phyloP scores from a whole-genome alignment of 2,113 vertebrate genomes.

The Lathamus discolor region DNA sequence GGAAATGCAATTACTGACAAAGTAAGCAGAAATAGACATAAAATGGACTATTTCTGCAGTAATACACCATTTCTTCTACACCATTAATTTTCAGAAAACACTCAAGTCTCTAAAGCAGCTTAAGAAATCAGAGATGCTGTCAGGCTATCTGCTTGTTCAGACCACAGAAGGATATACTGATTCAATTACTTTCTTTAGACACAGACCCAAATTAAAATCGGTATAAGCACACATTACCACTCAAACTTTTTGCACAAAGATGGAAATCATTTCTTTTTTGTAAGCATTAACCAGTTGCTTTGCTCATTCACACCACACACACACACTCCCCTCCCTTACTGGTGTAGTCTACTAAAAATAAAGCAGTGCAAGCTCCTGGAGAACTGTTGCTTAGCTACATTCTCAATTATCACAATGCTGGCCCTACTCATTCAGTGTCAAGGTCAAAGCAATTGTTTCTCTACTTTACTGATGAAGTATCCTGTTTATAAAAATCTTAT shows the following conservation, averaged over 20 bases:
- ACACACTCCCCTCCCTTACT: not conserved
- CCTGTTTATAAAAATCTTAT: conserved; percentile 60
- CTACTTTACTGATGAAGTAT: conserved; percentile 44
- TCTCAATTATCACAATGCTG: conserved; percentile 53
- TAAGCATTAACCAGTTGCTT: not conserved
- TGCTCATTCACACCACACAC: not conserved
- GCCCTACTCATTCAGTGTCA: conserved; percentile 33
- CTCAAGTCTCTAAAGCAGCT: not conserved
- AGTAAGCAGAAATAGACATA: not conserved
- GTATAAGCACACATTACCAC: not conserved
- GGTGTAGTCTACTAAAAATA: conserved; percentile 28
- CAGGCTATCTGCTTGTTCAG: not conserved
- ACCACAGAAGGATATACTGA: not conserved
- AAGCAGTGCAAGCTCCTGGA: conserved; percentile 15
- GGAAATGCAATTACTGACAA: not conserved
- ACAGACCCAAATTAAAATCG: not conserved
- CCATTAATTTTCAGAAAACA: not conserved
- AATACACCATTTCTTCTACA: not conserved
- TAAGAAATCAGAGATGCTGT: not conserved
- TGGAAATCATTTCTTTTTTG: not conserved
- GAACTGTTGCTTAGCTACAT: conserved; percentile 62
- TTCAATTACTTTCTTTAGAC: not conserved
- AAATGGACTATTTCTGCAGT: not conserved
- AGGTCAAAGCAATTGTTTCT: conserved; percentile 65
- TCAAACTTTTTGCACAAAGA: not conserved